A percentile compares a stretch with the other conserved stretches of the same genome.
phyloP scores from a whole-genome alignment of 2,797 vertebrate genomes.

The Glyptemys insculpta region DNA sequence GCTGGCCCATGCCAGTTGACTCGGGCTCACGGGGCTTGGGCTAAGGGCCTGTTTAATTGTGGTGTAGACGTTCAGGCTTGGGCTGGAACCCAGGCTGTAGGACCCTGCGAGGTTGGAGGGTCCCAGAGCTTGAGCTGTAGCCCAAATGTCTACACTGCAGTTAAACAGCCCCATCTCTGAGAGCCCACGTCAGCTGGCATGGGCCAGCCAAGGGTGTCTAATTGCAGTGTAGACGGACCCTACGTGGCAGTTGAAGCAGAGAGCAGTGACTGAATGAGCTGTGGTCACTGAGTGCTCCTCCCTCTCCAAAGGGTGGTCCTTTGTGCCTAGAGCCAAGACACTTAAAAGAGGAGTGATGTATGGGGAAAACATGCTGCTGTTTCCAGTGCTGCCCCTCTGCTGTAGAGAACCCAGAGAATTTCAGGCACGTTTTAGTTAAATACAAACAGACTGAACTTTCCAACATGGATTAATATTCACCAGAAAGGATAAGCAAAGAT shows the following conservation, averaged over 20 bases:
- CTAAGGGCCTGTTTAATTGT: not conserved
- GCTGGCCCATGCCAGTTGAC: not conserved
- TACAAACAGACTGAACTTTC: not conserved
- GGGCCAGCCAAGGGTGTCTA: not conserved
- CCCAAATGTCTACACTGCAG: not conserved
- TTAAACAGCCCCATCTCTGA: not conserved
- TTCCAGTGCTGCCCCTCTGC: not conserved
- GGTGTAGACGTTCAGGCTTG: not conserved
- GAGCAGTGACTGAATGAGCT: conserved; percentile 18
- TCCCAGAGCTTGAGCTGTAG: too few relatives aligned
- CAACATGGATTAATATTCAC: not conserved
- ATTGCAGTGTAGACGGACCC: too few relatives aligned
- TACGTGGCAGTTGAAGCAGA: not conserved
- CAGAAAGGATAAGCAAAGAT: not conserved
- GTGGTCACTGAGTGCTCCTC: conserved; percentile 22
- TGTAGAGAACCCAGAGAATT: not conserved
- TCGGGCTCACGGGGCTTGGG: not conserved
- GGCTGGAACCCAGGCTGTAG: not conserved
- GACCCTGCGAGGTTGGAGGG: not conserved
- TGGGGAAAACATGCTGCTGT: not conserved
- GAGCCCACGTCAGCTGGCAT: not conserved
- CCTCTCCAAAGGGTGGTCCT: not conserved
- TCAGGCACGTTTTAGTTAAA: not conserved
- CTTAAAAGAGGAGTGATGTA: not conserved
- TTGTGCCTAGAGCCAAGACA: not conserved